These are phyloP conservation scores for Corythoichthys haematopterus DNA, from an alignment of 2,113 vertebrate species.

Conservation along the genomic window DNA sequence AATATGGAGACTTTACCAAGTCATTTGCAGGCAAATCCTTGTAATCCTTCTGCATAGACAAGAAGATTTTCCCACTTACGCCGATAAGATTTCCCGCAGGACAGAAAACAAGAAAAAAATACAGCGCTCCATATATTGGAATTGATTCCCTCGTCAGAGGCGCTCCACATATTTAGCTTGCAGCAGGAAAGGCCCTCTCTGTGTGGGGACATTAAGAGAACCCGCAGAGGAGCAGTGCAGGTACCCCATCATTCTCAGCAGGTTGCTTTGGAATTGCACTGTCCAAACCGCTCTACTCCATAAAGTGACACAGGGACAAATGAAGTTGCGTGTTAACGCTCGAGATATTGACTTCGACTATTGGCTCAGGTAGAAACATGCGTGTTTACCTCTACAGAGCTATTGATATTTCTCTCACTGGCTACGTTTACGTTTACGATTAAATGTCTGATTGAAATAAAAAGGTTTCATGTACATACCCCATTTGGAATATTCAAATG, in stretches of 20 bases:
- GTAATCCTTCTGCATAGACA: constrained; percentile 25
- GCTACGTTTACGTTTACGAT: too few species aligned
- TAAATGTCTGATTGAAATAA: too few species aligned
- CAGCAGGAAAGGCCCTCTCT: constrained; percentile 38
- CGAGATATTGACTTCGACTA: background rate
- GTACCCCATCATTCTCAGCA: constrained; percentile 15
- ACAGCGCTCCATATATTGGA: constrained; percentile 59
- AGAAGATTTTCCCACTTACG: constrained; percentile 48
- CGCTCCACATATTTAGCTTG: constrained; percentile 61
- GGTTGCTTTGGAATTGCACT: constrained; percentile 2
- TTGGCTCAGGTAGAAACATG: background rate
- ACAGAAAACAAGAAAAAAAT: background rate
- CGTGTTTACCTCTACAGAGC: background rate
- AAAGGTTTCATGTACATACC: too few species aligned
- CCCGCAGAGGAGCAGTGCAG: background rate
- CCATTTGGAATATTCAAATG: too few species aligned
- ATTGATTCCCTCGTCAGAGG: constrained; percentile 61
- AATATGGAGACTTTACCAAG: constrained; percentile 7
- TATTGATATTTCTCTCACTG: background rate
- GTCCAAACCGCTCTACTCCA: constrained; percentile 15
- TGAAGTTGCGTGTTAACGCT: background rate
- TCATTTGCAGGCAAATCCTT: constrained; percentile 16
- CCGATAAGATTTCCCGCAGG: constrained; percentile 58
- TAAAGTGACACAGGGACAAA: background rate
- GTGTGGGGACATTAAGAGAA: background rate